Percentiles rank a stretch among this genome's conserved stretches.
Evolutionary conservation across 1,140 invertebrate genomes (phyloP).

Genomic region (Heliothis subflexa): DNA sequence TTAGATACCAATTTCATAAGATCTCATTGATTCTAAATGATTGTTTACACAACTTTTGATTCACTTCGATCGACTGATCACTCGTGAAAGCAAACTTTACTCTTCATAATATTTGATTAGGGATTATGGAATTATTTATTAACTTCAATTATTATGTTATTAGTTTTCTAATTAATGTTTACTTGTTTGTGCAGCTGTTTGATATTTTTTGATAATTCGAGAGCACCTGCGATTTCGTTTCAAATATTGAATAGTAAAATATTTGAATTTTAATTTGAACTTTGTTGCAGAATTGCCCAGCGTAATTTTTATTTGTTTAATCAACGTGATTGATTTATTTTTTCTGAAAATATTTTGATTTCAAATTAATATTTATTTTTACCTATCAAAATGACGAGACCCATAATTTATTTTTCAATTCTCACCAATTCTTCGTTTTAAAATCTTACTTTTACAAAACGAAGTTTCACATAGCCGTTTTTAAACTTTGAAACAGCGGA

Average conservation of each 20-base stretch:
- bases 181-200: background rate
- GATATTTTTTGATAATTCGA: background rate
- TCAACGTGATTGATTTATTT: no score
- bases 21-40: background rate
- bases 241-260: no score
- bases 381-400: no score
- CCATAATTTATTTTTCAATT: no score
- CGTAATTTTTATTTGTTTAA: no score
- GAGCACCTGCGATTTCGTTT: background rate
- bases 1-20: no score
- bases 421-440: no score
- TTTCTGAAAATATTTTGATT: no score
- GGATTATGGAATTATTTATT: background rate
- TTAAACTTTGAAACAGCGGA: no score
- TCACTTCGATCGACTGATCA: background rate
- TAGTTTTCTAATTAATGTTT: constrained; percentile 4
- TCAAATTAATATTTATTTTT: no score
- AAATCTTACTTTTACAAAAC: background rate
- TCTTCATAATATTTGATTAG: background rate
- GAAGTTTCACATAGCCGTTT: background rate
- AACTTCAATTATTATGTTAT: background rate
- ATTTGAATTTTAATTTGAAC: no score
- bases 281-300: no score
- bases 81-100: background rate
- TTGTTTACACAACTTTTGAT: background rate